These are phyloP conservation scores for Pipistrellus nathusii DNA, from an alignment of 2,797 vertebrate genomes.

Conservation along the genomic window DNA sequence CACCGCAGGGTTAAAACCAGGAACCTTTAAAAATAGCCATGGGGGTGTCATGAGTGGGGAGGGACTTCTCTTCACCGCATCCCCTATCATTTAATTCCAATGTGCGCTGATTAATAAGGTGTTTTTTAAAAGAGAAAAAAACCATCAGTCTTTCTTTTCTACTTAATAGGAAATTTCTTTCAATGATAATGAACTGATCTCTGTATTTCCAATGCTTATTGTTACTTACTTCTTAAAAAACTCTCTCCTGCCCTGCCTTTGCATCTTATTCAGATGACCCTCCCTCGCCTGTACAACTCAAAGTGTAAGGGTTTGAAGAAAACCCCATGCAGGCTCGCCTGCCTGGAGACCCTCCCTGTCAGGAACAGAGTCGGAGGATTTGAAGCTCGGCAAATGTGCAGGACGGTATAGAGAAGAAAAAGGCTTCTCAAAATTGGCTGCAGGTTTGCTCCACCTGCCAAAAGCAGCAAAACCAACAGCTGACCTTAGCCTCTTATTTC, in stretches of 20 bases:
- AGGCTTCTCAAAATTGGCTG: no score
- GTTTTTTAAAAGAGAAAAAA: neutral
- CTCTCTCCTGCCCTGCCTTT: neutral
- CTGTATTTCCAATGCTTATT: neutral
- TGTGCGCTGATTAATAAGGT: neutral
- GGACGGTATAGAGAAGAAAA: neutral
- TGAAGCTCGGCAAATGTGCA: neutral
- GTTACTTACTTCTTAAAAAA: neutral
- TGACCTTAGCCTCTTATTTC: neutral
- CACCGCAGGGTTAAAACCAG: no score
- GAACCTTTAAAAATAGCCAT: neutral
- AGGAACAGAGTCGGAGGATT: neutral
- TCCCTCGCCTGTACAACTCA: neutral
- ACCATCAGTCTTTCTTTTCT: neutral
- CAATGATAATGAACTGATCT: neutral
- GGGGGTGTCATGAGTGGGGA: neutral
- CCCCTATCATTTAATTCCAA: neutral
- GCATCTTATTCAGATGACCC: rapidly evolving
- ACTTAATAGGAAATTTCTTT: neutral
- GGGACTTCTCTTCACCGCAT: neutral
- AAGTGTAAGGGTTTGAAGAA: neutral
- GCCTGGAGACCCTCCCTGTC: neutral
- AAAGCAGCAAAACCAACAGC: neutral
- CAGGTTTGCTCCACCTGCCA: neutral
- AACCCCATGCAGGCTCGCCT: rapidly evolving